Percentiles rank a stretch among this genome's conserved stretches.
Conservation (phyloP, 2,888 invertebrate genomes). For the Heteromurus nitidus region DNA sequence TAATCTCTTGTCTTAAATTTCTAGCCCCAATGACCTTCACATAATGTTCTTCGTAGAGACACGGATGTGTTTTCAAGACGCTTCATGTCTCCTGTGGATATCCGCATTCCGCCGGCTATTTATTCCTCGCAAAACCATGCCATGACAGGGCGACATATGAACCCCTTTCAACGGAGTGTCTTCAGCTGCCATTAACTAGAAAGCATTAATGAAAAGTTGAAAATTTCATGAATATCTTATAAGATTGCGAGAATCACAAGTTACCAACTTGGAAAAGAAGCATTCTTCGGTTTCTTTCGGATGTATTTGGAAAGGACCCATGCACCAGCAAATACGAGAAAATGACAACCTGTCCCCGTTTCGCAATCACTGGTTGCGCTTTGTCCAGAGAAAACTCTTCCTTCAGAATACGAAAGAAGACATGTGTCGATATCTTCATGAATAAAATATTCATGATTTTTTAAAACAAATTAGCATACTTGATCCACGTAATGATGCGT, state of each 20-base stretch:
- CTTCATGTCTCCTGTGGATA: conserved; percentile 72
- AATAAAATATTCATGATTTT: background rate
- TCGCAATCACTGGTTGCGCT: conserved; percentile 78
- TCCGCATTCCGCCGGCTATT: conserved; percentile 76
- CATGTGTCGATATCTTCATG: background rate
- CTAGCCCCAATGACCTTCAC: too few relatives aligned
- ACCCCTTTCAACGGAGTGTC: conserved; percentile 77
- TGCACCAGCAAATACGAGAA: conserved; percentile 80
- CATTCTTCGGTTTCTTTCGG: conserved; percentile 78
- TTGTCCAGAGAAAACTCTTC: conserved; percentile 77
- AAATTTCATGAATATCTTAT: conserved; percentile 3
- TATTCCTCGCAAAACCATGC: conserved; percentile 78
- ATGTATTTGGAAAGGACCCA: conserved; percentile 79
- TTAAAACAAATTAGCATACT: conserved; percentile 2
- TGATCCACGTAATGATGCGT: conserved; percentile 74
- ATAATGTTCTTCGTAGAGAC: too few relatives aligned
- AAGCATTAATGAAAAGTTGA: background rate
- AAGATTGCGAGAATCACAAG: background rate
- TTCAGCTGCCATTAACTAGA: conserved; percentile 79
- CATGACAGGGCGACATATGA: conserved; percentile 78
- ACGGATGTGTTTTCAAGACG: too few relatives aligned
- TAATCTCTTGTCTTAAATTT: too few relatives aligned
- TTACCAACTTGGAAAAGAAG: conserved; percentile 76
- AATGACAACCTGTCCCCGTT: conserved; percentile 79
- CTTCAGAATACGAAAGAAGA: conserved; percentile 67